These are phyloP conservation scores for Drosophila histrio DNA, from an alignment of 2,888 invertebrate species.

Conservation along the genomic window DNA sequence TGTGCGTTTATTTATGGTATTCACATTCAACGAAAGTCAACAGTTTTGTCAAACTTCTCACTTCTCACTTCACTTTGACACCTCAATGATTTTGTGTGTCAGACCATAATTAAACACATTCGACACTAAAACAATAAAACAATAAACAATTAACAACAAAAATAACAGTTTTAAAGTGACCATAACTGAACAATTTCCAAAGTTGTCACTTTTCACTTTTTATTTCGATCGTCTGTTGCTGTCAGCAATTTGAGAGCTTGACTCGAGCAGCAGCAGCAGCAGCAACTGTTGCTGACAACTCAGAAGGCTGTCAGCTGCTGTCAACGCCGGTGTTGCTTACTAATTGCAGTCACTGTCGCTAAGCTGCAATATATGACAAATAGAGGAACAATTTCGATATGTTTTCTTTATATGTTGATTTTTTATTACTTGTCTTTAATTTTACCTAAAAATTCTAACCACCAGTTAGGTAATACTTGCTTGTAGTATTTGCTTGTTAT, in stretches of 20 bases:
- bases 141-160: slow-evolving; percentile 23
- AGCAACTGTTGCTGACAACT: slow-evolving; percentile 16
- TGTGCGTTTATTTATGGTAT: not conserved
- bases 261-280: slow-evolving; percentile 19
- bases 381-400: too few relatives aligned
- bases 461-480: too few relatives aligned
- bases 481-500: not conserved
- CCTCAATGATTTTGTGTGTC: slow-evolving; percentile 69
- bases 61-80: slow-evolving; percentile 52
- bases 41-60: slow-evolving; percentile 14
- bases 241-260: slow-evolving; percentile 49
- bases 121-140: slow-evolving; percentile 44
- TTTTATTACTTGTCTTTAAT: too few relatives aligned
- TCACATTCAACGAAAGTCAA: not conserved
- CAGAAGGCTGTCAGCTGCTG: slow-evolving; percentile 51
- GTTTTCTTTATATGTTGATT: too few relatives aligned
- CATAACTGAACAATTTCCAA: slow-evolving; percentile 40
- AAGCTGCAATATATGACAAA: not conserved
- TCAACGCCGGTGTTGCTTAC: slow-evolving; percentile 43
- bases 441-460: too few relatives aligned
- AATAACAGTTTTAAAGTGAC: not conserved
- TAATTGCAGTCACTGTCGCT: slow-evolving; percentile 43
- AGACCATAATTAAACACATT: slow-evolving; percentile 40
- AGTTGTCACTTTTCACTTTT: slow-evolving; percentile 71
- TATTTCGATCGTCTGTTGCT: slow-evolving; percentile 19